phyloP scores from a whole-genome alignment of 2,113 vertebrate genomes.

The Chamaea fasciata region DNA sequence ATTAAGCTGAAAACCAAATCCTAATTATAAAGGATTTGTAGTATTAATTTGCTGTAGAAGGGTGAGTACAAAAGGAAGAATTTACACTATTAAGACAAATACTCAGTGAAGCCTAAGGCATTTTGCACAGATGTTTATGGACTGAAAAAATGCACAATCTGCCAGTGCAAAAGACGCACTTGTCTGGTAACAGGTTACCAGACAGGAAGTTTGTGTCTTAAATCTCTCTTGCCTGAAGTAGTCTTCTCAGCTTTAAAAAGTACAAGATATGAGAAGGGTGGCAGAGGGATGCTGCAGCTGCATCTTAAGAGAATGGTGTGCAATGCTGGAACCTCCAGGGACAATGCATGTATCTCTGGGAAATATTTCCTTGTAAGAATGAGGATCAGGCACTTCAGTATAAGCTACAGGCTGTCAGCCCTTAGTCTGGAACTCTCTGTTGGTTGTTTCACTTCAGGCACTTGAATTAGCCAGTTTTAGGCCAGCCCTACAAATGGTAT shows the following conservation, averaged over 20 bases:
- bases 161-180: neutral
- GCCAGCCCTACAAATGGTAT: neutral
- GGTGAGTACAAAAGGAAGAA: neutral
- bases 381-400: neutral
- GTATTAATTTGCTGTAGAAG: conserved; percentile 6
- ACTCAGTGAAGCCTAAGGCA: neutral
- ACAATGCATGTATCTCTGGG: neutral
- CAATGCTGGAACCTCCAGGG: neutral
- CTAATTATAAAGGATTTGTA: conserved; percentile 7
- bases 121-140: neutral
- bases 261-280: neutral
- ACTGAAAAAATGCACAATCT: neutral
- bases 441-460: neutral
- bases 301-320: neutral
- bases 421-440: neutral
- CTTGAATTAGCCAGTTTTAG: neutral
- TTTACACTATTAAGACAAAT: neutral
- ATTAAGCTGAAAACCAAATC: conserved; percentile 3
- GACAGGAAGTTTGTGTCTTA: neutral
- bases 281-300: neutral
- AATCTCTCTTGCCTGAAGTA: neutral
- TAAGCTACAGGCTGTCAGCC: neutral
- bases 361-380: neutral
- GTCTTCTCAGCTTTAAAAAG: neutral
- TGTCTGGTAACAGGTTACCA: neutral